A percentile compares a stretch with the other conserved stretches of the same genome.
Evolutionary conservation across 2,888 invertebrate genomes (phyloP).

Genomic region (Hipparchia semele): DNA sequence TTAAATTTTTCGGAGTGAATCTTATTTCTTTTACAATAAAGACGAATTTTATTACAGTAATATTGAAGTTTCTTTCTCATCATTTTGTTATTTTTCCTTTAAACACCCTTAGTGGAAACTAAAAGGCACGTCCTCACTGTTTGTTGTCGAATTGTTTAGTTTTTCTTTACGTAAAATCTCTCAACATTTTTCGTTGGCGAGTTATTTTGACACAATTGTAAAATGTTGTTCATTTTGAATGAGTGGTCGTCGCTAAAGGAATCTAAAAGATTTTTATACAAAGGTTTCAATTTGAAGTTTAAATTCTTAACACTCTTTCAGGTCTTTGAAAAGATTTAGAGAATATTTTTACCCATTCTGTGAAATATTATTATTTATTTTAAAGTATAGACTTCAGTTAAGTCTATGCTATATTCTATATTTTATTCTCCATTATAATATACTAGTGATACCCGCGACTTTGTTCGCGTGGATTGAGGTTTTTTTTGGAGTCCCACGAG

Average conservation of each 20-base stretch:
- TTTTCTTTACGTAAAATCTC: slow-evolving; percentile 36
- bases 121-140: slow-evolving; percentile 40
- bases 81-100: slow-evolving; percentile 34
- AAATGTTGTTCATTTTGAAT: slow-evolving; percentile 27
- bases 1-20: slow-evolving; percentile 2
- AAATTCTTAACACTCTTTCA: slow-evolving; percentile 20
- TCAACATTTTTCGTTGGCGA: slow-evolving; percentile 27
- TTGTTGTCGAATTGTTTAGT: slow-evolving; percentile 38
- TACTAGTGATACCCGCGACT: too few relatives aligned
- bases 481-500: too few relatives aligned
- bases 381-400: too few relatives aligned
- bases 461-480: too few relatives aligned
- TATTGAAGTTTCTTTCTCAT: slow-evolving; percentile 13
- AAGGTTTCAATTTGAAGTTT: slow-evolving; percentile 26
- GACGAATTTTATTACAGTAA: slow-evolving; percentile 9
- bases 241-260: slow-evolving; percentile 15
- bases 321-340: background rate
- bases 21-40: slow-evolving; percentile 14
- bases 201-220: slow-evolving; percentile 36
- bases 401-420: too few relatives aligned
- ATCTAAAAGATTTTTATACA: slow-evolving; percentile 23
- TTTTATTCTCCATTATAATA: too few relatives aligned
- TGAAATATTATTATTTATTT: background rate
- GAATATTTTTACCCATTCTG: background rate
- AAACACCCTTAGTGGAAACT: slow-evolving; percentile 39